Percentiles rank a stretch among this genome's conserved stretches.
Evolutionary conservation across 2,888 invertebrate species (phyloP).

Genomic region (Calameuta filiformis): DNA sequence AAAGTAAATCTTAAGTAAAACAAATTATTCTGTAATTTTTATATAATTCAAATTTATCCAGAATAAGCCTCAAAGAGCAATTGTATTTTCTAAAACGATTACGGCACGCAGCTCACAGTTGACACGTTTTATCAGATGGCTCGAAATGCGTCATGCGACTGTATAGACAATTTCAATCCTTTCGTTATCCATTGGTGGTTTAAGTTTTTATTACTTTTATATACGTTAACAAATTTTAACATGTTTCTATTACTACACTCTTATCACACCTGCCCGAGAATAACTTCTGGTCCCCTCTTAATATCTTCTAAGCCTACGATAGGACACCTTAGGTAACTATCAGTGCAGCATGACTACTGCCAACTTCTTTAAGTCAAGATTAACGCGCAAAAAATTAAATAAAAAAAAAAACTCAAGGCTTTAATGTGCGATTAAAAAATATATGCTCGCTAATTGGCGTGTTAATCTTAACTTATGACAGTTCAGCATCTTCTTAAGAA

Average conservation of each 20-base stretch:
- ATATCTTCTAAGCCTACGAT: conserved; percentile 26
- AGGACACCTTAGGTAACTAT: conserved; percentile 31
- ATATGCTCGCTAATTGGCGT: conserved; percentile 17
- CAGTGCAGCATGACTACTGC: background rate
- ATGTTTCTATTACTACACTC: background rate
- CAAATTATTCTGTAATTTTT: background rate
- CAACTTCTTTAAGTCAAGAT: background rate
- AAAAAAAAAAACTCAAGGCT: no score
- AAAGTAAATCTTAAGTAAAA: background rate
- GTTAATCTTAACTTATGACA: no score
- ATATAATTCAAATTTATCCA: background rate
- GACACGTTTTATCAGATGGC: no score
- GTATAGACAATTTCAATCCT: background rate
- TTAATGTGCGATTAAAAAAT: background rate
- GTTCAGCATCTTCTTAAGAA: no score
- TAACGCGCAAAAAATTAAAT: no score
- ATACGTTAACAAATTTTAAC: background rate
- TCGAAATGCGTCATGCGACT: no score
- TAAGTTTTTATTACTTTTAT: background rate
- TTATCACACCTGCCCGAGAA: background rate
- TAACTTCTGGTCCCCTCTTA: conserved; percentile 8
- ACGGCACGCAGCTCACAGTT: background rate
- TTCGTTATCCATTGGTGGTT: conserved; percentile 22
- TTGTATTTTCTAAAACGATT: background rate
- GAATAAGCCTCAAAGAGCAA: background rate